These are phyloP conservation scores for Himantopus leucocephalus DNA, from an alignment of 2,113 vertebrate genomes.

Conservation along the genomic window DNA sequence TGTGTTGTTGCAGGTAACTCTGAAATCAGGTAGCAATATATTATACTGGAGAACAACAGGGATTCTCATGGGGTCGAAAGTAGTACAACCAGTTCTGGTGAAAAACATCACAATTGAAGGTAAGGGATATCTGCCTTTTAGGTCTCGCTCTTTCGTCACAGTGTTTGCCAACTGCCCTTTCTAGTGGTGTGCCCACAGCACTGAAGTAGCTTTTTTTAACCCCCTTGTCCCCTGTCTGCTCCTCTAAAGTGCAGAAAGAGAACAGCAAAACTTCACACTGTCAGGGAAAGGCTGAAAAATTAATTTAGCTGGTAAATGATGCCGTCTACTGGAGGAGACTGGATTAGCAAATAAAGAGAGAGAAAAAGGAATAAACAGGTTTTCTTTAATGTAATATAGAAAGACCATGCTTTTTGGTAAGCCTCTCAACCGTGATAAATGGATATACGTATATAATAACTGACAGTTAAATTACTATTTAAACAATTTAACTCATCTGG, in stretches of 20 bases:
- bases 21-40: conserved; percentile 95
- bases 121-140: conserved; percentile 40
- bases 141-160: not conserved
- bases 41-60: conserved; percentile 96
- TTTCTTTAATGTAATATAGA: not conserved
- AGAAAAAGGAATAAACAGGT: not conserved
- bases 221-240: not conserved
- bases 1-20: conserved; percentile 79
- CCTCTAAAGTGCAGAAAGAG: not conserved
- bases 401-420: not conserved
- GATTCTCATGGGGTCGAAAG: conserved; percentile 87
- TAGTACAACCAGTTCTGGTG: conserved; percentile 90
- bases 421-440: not conserved
- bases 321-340: conserved; percentile 54
- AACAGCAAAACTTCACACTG: not conserved
- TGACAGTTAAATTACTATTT: not conserved
- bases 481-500: not conserved
- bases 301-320: not conserved
- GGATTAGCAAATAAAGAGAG: not conserved
- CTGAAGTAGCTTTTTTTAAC: not conserved
- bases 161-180: not conserved
- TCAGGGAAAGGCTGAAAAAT: not conserved
- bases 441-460: not conserved
- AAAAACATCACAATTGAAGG: conserved; percentile 96
- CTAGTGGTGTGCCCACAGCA: not conserved